Evolutionary conservation across 2,113 vertebrate species (phyloP).

Genomic region (Loxodonta africana): DNA sequence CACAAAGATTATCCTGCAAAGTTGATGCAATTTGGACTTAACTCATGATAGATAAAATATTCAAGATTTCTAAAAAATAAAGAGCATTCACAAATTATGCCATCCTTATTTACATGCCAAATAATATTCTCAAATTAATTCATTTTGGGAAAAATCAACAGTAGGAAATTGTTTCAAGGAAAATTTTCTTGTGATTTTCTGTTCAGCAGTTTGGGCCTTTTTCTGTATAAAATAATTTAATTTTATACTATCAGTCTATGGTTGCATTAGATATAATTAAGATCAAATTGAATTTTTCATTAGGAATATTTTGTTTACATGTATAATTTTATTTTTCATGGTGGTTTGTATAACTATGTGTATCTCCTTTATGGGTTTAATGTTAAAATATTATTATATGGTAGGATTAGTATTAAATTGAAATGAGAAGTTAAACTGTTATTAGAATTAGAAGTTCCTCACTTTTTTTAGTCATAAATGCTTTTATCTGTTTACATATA

Average conservation of each 20-base stretch:
- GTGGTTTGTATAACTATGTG: background rate
- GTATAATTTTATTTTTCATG: background rate
- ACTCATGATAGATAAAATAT: background rate
- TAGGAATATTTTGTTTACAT: background rate
- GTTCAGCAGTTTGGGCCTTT: background rate
- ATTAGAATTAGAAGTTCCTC: background rate
- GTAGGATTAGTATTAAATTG: background rate
- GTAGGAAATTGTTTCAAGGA: background rate
- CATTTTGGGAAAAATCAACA: background rate
- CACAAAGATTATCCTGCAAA: background rate
- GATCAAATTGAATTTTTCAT: background rate
- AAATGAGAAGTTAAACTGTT: background rate
- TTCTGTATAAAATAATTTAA: background rate
- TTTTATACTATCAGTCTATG: background rate
- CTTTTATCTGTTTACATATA: background rate
- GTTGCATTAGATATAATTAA: background rate
- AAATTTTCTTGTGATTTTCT: background rate
- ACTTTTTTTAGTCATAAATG: background rate
- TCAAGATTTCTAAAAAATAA: background rate
- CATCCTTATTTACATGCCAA: background rate
- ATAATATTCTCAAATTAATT: background rate
- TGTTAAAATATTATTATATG: background rate
- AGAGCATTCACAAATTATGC: background rate
- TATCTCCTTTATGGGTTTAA: background rate
- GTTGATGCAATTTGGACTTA: background rate